Evolutionary conservation across 2,888 invertebrate species (phyloP).

Genomic region (Monopis laevigella): DNA sequence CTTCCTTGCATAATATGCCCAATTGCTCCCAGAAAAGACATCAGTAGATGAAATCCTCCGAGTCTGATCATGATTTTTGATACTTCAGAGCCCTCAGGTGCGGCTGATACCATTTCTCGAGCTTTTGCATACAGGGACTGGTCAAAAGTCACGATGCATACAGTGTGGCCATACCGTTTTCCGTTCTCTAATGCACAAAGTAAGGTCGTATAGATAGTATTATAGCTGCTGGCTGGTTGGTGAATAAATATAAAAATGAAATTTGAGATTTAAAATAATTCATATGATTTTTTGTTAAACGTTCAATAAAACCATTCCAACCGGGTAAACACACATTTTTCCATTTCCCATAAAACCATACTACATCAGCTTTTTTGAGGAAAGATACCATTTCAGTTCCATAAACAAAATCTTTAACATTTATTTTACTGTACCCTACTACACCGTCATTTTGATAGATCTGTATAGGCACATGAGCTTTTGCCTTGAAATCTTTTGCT

Average conservation of each 20-base stretch:
- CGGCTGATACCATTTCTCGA: conserved; percentile 1
- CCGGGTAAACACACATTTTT: conserved; percentile 20
- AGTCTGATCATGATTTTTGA: conserved; percentile 22
- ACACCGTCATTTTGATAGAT: no score
- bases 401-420: conserved; percentile 19
- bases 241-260: conserved; percentile 20
- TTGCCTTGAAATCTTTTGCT: no score
- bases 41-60: conserved; percentile 5
- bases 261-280: conserved; percentile 19
- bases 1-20: conserved; percentile 30
- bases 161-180: conserved; percentile 21
- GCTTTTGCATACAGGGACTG: conserved; percentile 2
- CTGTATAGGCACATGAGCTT: no score
- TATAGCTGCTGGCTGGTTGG: conserved; percentile 20
- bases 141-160: conserved; percentile 19
- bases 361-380: conserved; percentile 22
- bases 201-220: conserved; percentile 22
- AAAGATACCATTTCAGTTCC: conserved; percentile 18
- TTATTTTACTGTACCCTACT: no score
- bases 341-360: conserved; percentile 27
- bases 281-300: conserved; percentile 21
- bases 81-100: conserved; percentile 1
- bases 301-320: conserved; percentile 27
- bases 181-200: conserved; percentile 21
- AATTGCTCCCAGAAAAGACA: conserved; percentile 26